These are phyloP conservation scores for Craniophora ligustri DNA, from an alignment of 2,888 invertebrate species.

Conservation along the genomic window DNA sequence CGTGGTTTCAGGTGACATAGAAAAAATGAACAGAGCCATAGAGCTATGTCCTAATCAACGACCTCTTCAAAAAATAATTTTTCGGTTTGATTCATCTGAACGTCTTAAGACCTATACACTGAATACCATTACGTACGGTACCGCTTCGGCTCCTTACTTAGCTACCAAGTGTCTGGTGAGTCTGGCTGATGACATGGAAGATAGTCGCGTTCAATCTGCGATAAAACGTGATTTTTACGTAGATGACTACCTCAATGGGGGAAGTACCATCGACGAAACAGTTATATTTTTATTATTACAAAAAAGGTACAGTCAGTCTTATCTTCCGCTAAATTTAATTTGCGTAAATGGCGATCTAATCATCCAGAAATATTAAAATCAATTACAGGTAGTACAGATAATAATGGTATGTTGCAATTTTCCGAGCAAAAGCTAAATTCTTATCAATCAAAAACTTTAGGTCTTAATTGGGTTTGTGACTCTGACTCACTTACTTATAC, in stretches of 20 bases:
- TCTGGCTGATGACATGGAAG: background rate
- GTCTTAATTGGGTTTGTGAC: background rate
- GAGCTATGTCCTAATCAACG: background rate
- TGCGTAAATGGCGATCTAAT: conserved; percentile 14
- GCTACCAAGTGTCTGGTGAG: background rate
- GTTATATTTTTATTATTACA: background rate
- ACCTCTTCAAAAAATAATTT: conserved; percentile 6
- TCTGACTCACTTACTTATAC: background rate
- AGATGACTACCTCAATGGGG: conserved; percentile 1
- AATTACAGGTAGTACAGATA: background rate
- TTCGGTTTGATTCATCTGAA: background rate
- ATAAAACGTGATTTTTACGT: conserved; percentile 8
- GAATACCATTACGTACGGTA: background rate
- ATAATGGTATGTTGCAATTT: background rate
- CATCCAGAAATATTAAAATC: conserved; percentile 1
- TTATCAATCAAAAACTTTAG: background rate
- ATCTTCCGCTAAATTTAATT: conserved; percentile 8
- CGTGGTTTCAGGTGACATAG: background rate
- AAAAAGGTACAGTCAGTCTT: conserved; percentile 1
- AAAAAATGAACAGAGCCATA: background rate
- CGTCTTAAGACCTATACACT: background rate
- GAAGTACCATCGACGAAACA: background rate
- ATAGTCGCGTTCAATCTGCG: background rate
- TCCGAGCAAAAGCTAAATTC: background rate
- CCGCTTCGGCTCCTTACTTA: conserved; percentile 1